Conservation (phyloP, 1,140 invertebrate species). For the Yoshiicerus persimilis region DNA sequence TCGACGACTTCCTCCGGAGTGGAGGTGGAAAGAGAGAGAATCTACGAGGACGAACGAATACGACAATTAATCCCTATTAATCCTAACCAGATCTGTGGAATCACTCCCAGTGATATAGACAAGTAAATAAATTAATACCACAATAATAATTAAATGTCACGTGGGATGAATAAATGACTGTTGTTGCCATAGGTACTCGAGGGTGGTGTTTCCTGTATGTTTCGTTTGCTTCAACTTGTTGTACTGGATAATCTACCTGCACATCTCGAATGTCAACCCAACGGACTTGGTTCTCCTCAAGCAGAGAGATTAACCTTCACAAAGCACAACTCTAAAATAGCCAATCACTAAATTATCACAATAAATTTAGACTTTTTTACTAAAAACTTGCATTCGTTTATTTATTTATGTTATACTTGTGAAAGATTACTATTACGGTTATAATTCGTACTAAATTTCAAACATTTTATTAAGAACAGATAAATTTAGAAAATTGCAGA, state of each 20-base stretch:
- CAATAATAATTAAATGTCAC: background rate
- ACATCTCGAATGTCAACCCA: constrained; percentile 57
- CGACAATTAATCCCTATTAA: constrained; percentile 50
- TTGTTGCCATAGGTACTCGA: constrained; percentile 59
- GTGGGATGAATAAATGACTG: too few species aligned
- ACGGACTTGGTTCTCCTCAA: constrained; percentile 52
- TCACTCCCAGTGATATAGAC: constrained; percentile 61
- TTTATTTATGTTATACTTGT: too few species aligned
- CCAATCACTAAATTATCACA: background rate
- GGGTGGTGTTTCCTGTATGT: constrained; percentile 60
- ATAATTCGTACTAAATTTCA: background rate
- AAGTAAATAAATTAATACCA: constrained; percentile 49
- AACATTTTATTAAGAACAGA: too few species aligned
- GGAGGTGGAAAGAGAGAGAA: constrained; percentile 33
- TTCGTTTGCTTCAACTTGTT: constrained; percentile 61
- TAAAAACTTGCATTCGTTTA: background rate
- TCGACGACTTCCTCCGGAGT: background rate
- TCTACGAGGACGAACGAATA: constrained; percentile 41
- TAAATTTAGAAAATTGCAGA: too few species aligned
- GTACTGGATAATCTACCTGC: constrained; percentile 62
- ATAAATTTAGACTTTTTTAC: background rate
- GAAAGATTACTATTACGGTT: background rate
- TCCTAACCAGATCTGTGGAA: constrained; percentile 58
- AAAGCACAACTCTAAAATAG: background rate
- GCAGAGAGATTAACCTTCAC: background rate